Evolutionary conservation across 2,113 vertebrate genomes (phyloP).

Genomic region (Azemiops feae): DNA sequence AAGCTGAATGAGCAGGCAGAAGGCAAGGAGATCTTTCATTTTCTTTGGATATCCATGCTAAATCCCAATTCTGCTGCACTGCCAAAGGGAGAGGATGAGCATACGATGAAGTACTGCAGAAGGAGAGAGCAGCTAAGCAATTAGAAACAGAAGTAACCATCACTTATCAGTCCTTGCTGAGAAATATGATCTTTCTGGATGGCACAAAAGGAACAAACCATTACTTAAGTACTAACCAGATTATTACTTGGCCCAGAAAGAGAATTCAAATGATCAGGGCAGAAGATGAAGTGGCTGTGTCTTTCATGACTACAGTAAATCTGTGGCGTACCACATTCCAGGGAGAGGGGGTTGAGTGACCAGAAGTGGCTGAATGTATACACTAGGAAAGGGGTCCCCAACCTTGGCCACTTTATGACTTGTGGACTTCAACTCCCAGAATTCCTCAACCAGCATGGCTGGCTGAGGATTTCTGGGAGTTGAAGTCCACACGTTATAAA

Average conservation of each 20-base stretch:
- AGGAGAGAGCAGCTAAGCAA: background rate
- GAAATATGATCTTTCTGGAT: background rate
- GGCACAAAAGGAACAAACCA: background rate
- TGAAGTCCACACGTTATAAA: too few relatives aligned
- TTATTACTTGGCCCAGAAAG: background rate
- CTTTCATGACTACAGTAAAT: background rate
- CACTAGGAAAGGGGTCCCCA: background rate
- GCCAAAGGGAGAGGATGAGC: background rate
- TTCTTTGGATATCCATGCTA: background rate
- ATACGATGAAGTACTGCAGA: background rate
- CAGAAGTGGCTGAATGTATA: background rate
- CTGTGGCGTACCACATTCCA: background rate
- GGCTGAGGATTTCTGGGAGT: too few relatives aligned
- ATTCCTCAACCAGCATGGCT: too few relatives aligned
- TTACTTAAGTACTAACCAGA: background rate
- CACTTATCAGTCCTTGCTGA: background rate
- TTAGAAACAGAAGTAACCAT: background rate
- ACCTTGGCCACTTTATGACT: too few relatives aligned
- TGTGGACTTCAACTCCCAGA: too few relatives aligned
- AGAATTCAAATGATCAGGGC: background rate
- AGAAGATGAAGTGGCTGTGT: background rate
- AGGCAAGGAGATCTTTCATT: background rate
- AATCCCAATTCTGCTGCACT: background rate
- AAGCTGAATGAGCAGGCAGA: background rate
- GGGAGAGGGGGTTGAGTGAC: background rate